Evolutionary conservation across 2,113 vertebrate genomes (phyloP).

Genomic region (Nibea coibor): DNA sequence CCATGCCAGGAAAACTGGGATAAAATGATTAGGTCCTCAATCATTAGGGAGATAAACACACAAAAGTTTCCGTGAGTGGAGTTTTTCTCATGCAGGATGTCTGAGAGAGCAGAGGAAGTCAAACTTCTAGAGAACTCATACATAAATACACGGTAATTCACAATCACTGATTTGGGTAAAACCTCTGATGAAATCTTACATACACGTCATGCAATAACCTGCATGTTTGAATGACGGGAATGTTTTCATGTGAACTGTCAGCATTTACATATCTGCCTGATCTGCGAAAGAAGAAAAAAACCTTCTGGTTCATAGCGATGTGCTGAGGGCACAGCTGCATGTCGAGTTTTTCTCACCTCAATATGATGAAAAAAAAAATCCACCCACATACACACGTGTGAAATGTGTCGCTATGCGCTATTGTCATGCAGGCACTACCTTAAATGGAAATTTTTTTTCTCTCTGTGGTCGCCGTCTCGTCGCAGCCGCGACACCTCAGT

Average conservation of each 20-base stretch:
- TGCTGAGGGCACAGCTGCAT: slow-evolving; percentile 35
- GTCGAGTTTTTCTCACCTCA: slow-evolving; percentile 28
- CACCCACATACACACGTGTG: not conserved
- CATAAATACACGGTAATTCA: no score
- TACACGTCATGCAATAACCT: slow-evolving; percentile 9
- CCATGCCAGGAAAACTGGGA: slow-evolving; percentile 45
- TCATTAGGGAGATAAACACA: slow-evolving; percentile 21
- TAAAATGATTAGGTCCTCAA: slow-evolving; percentile 38
- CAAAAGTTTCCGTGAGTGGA: slow-evolving; percentile 17
- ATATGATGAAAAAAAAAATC: not conserved
- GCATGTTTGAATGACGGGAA: slow-evolving; percentile 7
- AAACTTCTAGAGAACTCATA: slow-evolving; percentile 1
- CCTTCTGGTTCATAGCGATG: slow-evolving; percentile 25
- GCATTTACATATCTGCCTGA: not conserved
- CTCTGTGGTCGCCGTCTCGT: slow-evolving; percentile 22
- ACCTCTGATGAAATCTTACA: not conserved
- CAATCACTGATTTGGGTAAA: not conserved
- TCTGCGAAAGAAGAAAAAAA: not conserved
- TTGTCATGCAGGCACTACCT: slow-evolving; percentile 28
- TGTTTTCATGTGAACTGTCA: slow-evolving; percentile 28
- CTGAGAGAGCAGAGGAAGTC: not conserved
- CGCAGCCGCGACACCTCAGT: slow-evolving; percentile 3
- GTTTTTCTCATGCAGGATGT: slow-evolving; percentile 6
- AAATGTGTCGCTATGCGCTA: slow-evolving; percentile 22
- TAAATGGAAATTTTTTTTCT: slow-evolving; percentile 66